Conservation (phyloP, 2,888 invertebrate species). For the Hydriomena furcata region DNA sequence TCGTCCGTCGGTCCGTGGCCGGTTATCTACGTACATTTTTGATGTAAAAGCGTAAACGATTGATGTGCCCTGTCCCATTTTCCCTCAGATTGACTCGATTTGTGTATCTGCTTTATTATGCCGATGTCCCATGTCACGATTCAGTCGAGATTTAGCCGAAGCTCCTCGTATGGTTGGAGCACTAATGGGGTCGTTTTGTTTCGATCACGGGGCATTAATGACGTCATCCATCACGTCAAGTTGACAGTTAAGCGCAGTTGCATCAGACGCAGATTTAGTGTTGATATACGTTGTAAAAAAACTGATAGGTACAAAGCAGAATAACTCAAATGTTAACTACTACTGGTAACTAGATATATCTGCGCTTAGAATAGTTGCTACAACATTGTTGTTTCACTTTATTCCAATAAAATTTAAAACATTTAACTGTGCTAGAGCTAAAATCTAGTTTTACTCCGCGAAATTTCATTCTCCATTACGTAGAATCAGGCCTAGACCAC, state of each 20-base stretch:
- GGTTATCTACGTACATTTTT: slow-evolving; percentile 64
- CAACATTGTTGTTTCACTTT: slow-evolving; percentile 10
- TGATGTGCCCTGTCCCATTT: slow-evolving; percentile 63
- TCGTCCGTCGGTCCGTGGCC: slow-evolving; percentile 50
- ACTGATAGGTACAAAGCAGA: slow-evolving; percentile 24
- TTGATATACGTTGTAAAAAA: slow-evolving; percentile 32
- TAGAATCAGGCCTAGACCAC: slow-evolving; percentile 30
- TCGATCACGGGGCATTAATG: slow-evolving; percentile 63
- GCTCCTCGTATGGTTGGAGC: slow-evolving; percentile 43
- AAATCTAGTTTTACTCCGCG: slow-evolving; percentile 11
- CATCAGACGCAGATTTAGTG: slow-evolving; percentile 54
- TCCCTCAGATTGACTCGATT: slow-evolving; percentile 53
- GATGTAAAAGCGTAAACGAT: slow-evolving; percentile 68
- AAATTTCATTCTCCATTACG: slow-evolving; percentile 16
- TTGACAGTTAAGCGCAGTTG: slow-evolving; percentile 64
- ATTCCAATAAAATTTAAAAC: slow-evolving; percentile 12
- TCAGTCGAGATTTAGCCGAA: slow-evolving; percentile 26
- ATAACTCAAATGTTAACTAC: slow-evolving; percentile 16
- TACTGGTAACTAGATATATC: slow-evolving; percentile 26
- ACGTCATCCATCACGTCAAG: slow-evolving; percentile 71
- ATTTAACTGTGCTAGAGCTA: not conserved
- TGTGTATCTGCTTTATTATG: slow-evolving; percentile 51
- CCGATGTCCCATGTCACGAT: slow-evolving; percentile 34
- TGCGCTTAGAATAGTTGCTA: slow-evolving; percentile 7
- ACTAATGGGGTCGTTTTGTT: slow-evolving; percentile 59